Percentiles rank a stretch among this genome's conserved stretches.
phyloP scores from a whole-genome alignment of 2,888 invertebrate genomes.

The Coleophora flavipennella region DNA sequence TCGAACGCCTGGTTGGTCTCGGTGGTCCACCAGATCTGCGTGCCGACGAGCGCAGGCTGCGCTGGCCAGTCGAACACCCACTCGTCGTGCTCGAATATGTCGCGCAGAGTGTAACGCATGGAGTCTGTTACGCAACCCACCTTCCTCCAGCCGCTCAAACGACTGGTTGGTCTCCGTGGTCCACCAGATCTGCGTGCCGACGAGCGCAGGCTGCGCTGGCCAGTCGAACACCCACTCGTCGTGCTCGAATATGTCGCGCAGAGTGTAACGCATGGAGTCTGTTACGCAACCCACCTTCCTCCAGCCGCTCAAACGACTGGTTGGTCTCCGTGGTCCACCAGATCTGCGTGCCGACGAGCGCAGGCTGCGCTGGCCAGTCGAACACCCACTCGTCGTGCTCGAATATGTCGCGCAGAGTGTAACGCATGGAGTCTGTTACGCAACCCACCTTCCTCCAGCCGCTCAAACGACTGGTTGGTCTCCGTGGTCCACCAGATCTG shows the following conservation, averaged over 20 bases:
- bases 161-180: constrained; percentile 93
- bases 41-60: constrained; percentile 90
- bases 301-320: no score
- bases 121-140: no score
- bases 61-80: constrained; percentile 96
- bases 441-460: no score
- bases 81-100: constrained; percentile 85
- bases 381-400: no score
- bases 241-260: constrained; percentile 84
- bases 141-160: no score
- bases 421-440: no score
- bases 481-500: constrained; percentile 98
- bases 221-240: constrained; percentile 95
- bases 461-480: no score
- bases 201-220: constrained; percentile 91
- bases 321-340: constrained; percentile 97
- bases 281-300: no score
- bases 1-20: constrained; percentile 93
- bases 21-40: constrained; percentile 97
- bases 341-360: constrained; percentile 93
- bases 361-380: no score
- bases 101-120: constrained; percentile 86
- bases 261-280: constrained; percentile 86
- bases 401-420: no score
- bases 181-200: constrained; percentile 98